Evolutionary conservation across 2,888 invertebrate genomes (phyloP), one percentile per base, ranked within the genome.

Genomic region (Dynastes grantii): DNA sequence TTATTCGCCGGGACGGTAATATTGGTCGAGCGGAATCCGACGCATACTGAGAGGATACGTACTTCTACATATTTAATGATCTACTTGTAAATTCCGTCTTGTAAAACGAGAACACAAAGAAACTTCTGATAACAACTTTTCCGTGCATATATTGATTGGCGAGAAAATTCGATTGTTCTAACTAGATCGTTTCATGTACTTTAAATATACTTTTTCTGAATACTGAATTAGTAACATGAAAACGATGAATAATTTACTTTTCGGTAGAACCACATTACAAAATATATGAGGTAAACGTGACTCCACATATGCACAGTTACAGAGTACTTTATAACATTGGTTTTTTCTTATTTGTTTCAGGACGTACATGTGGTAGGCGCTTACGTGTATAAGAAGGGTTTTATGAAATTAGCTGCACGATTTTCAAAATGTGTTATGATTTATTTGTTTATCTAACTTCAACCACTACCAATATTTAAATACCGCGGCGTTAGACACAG

Each of bases 61-160:
- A 68, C 58, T 68, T 76, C 58, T 76, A 76, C 76, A 76, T 76
- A 76, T 76, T 76, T 76, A 76, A 76, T 68, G 67, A 76, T 67
- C 53, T 58, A 40, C 40, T 67, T 55, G 76, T 76, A 68, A 76
- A 76, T 76, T 76, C 53, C 55, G 51, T 68, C 58, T 76, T 68
- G 45, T 40, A 49, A 45, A 75, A 63, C 61, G 61, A 75, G 73
- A 75, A 27, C 27, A 75, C 61, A 61, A 75, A 61, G 61, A 75
- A 75, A 75, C 61, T 75, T 61, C 11, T 58, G 63, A 75, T 75
- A 75, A 75, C 73, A 75, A 75, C 73, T 75, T 75, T 61, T 75
- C 61, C 73, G 49, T 45, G 27, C 58, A 27, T 27, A 49, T 63
- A 75, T 61, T 61, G 40, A 75, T 75, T 75, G 40, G 22, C 11